These are phyloP conservation scores for Atrichornis clamosus DNA, from an alignment of 2,113 vertebrate genomes.

Conservation along the genomic window DNA sequence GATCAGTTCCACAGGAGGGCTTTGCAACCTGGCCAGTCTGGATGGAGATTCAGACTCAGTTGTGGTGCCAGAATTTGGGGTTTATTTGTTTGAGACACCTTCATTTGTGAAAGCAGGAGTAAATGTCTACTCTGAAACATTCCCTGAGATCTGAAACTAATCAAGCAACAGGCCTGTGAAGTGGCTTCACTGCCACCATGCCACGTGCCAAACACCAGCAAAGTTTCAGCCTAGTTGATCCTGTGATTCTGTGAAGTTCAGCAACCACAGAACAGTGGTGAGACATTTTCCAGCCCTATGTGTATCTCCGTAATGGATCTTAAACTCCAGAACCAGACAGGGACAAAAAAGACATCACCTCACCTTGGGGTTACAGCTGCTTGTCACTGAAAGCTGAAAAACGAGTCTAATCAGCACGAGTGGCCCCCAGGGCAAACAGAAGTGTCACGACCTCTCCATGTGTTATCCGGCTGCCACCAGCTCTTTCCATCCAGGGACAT, in stretches of 20 bases:
- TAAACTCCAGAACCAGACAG: not conserved
- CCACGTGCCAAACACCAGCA: not conserved
- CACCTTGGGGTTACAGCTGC: not conserved
- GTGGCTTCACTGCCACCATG: not conserved
- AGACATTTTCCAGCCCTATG: not conserved
- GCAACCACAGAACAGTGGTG: not conserved
- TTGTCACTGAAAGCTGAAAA: not conserved
- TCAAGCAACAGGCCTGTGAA: not conserved
- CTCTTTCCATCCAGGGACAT: not conserved
- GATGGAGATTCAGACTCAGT: not conserved
- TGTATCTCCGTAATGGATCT: not conserved
- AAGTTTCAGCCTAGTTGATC: not conserved
- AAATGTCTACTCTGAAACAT: not conserved
- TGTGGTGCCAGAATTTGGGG: not conserved
- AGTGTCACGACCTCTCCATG: not conserved
- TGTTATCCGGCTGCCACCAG: not conserved
- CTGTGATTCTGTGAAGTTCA: not conserved
- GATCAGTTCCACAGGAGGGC: not conserved
- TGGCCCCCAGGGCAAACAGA: not conserved
- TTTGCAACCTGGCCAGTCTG: not conserved
- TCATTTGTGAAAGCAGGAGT: not conserved
- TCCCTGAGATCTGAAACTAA: not conserved
- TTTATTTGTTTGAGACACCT: not conserved
- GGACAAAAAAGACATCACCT: not conserved
- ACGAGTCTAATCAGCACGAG: rapidly evolving